Evolutionary conservation across 1,140 invertebrate genomes (phyloP), one percentile per base, ranked within the genome.

Genomic region (Rhagoletis pomonella): DNA sequence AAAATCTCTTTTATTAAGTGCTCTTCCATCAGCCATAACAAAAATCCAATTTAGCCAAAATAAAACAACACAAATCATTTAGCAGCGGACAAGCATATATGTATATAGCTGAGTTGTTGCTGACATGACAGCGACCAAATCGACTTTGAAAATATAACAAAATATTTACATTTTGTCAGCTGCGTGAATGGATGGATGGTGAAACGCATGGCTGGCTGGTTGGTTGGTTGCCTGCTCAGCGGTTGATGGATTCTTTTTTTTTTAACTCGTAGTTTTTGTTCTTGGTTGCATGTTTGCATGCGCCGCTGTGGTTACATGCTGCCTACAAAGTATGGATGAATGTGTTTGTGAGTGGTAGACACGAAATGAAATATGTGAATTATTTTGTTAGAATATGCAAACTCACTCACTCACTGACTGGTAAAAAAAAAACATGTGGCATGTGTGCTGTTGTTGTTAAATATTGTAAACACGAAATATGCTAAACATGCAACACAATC

Each of bases 401-500:
- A 55, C 4, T 6, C 50, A 55, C 4, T 6, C 50, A 55, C 50
- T 55, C 50, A 55, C 4, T 55, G 29, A 2, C 42, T 12, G 12
- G 29, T 17, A 29, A 29, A 29, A 29, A 29, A 59, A 59, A 59
- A 59, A 39, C 29, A 39, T 12, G 9, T 29, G 4, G 50, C 50
- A 55, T 55, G 19, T 67, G 9, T 67, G 64, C n/a, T 42, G 29
- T 29, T 67, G 44, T 17, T 17, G 67, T 47, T 29, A n/a, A 39
- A 73, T 17, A 29, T 29, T 29, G 44, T 6, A 17, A 55, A 47
- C 29, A 29, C 29, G 0, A 29, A 29, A 29, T 29, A 5, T 55
- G 73, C 47, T 55, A 19, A 81, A 81, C 73, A 81, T 81, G 73
- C 73, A 81, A 81, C 47, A 58, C 73, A 81, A 81, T 81, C 73